A percentile compares a stretch with the other conserved stretches of the same genome.
phyloP scores from a whole-genome alignment of 2,888 invertebrate species.

The Abrostola tripartita region DNA sequence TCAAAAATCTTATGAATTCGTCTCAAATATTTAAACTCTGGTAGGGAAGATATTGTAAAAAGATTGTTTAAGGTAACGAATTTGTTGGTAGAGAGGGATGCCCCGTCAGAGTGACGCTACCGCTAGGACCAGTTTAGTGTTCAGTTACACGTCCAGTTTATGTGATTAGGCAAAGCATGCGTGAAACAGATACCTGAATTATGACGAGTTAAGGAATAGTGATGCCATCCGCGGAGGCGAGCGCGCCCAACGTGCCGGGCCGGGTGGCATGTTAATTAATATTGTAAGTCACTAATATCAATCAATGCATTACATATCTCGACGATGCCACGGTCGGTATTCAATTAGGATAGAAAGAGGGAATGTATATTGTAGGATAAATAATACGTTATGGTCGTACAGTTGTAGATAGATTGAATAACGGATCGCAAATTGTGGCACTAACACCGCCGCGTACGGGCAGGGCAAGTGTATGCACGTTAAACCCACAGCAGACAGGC shows the following conservation, averaged over 20 bases:
- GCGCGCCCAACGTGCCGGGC: slow-evolving; percentile 32
- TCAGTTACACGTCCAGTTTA: slow-evolving; percentile 85
- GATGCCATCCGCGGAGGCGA: slow-evolving; percentile 42
- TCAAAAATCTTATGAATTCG: slow-evolving; percentile 62
- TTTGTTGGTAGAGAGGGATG: slow-evolving; percentile 69
- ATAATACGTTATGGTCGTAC: slow-evolving; percentile 47
- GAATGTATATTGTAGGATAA: slow-evolving; percentile 60
- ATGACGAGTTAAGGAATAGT: slow-evolving; percentile 65
- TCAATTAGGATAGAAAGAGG: slow-evolving; percentile 64
- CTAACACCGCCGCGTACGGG: slow-evolving; percentile 18
- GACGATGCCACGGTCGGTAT: slow-evolving; percentile 67
- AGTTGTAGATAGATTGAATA: slow-evolving; percentile 47
- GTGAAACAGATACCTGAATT: slow-evolving; percentile 81
- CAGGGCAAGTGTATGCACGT: slow-evolving; percentile 33
- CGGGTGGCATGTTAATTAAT: slow-evolving; percentile 60
- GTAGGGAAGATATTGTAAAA: slow-evolving; percentile 73
- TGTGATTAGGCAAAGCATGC: slow-evolving; percentile 85
- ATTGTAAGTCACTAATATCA: slow-evolving; percentile 63
- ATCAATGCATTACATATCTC: slow-evolving; percentile 71
- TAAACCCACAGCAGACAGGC: slow-evolving; percentile 52
- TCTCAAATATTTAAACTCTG: slow-evolving; percentile 72
- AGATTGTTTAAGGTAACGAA: slow-evolving; percentile 71
- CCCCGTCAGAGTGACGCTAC: slow-evolving; percentile 68
- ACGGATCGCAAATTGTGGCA: slow-evolving; percentile 32
- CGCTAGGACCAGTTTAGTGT: slow-evolving; percentile 84